These are phyloP conservation scores for Crenuchus spilurus DNA, from an alignment of 2,797 vertebrate genomes.

Conservation along the genomic window DNA sequence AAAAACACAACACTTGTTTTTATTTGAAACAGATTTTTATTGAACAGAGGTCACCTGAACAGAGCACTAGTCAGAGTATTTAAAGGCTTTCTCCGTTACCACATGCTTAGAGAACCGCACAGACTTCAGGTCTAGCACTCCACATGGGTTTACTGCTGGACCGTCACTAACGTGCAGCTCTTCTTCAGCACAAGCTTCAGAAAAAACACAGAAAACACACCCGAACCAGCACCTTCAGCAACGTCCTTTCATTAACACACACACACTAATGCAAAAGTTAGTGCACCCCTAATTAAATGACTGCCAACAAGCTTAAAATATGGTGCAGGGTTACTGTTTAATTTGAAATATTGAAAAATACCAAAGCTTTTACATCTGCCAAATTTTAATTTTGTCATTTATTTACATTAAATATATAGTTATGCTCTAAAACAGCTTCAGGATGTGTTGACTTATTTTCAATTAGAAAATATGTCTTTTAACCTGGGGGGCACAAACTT, in stretches of 20 bases:
- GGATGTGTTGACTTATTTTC: no score
- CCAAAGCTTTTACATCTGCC: no score
- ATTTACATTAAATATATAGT: no score
- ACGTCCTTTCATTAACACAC: constrained; percentile 40
- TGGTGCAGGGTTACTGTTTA: no score
- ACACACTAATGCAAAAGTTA: constrained; percentile 35
- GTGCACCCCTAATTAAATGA: no score
- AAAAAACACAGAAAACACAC: constrained; percentile 52
- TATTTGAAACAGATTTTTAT: constrained; percentile 46
- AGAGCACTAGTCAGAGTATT: constrained; percentile 38
- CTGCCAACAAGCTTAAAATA: no score
- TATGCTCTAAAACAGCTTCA: no score
- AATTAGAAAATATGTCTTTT: no score
- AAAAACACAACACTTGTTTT: neutral
- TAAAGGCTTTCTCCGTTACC: constrained; percentile 69
- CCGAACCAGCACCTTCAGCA: constrained; percentile 43
- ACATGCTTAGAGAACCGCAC: constrained; percentile 72
- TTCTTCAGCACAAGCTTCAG: constrained; percentile 60
- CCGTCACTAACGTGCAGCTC: constrained; percentile 86
- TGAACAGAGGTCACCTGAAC: constrained; percentile 69
- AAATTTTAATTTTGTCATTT: no score
- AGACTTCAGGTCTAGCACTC: constrained; percentile 89
- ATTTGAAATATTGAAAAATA: no score
- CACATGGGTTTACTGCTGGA: constrained; percentile 89
- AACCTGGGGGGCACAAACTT: no score